phyloP scores from a whole-genome alignment of 2,113 vertebrate genomes.

The Pogonocichla stellata region DNA sequence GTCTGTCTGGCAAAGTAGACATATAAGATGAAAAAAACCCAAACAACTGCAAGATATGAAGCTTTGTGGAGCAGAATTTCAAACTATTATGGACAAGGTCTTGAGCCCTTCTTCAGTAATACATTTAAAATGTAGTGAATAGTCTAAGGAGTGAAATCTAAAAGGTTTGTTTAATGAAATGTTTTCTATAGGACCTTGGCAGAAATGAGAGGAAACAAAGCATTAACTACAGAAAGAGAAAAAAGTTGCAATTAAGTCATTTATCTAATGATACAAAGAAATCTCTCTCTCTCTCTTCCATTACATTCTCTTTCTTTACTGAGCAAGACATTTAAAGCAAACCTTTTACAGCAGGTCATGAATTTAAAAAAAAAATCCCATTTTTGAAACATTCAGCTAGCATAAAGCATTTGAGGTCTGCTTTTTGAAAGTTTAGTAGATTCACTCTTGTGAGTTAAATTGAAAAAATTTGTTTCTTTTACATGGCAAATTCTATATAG shows the following conservation, averaged over 20 bases:
- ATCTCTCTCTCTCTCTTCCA: neutral
- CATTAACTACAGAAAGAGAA: neutral
- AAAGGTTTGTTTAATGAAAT: neutral
- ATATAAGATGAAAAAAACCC: rapidly evolving
- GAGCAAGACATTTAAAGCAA: neutral
- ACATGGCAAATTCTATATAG: neutral
- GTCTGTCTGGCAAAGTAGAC: neutral
- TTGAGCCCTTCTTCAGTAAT: neutral
- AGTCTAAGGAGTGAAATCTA: neutral
- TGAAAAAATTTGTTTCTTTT: neutral
- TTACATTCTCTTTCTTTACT: neutral
- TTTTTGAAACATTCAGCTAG: neutral
- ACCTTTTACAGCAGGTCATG: neutral
- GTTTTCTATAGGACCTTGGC: neutral
- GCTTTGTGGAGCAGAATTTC: neutral
- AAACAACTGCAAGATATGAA: neutral
- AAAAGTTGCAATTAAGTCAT: neutral
- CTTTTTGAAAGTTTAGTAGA: neutral
- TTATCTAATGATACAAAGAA: neutral
- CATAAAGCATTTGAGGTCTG: neutral
- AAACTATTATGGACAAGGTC: neutral
- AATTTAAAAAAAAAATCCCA: neutral
- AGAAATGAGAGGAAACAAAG: neutral
- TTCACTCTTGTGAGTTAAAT: neutral
- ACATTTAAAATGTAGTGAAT: neutral